Base-by-base conservation (phyloP, 2,113 vertebrate genomes). In the Proteles cristata region DNA sequence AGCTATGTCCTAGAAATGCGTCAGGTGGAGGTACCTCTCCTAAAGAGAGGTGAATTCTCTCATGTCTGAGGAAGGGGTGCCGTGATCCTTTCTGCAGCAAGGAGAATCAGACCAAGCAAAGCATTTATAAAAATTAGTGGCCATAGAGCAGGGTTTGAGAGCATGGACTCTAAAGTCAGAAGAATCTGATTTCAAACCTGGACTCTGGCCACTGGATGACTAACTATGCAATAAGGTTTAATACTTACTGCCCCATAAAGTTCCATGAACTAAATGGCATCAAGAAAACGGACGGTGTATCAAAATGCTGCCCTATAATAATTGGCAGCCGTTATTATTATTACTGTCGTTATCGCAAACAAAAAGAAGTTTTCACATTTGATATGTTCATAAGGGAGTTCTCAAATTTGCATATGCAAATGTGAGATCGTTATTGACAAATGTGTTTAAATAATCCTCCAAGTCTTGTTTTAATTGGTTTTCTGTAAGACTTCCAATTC, bases 391-490 rank as follows among this genome's bases (percentile, higher is more conserved):
- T 63, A 88, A 96, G 82, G 50, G 33, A 53, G 21, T 73, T 95
- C 96, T 91, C 55, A 84, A 17, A 92, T 97, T 84, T 96, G 79
- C 82, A 74, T 87, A 80, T 83, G 77, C 61, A 96, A 94, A 93
- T 96, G 0, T 53, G 43, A 80, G 43, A 63, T 23, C 10, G 8
- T 96, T 96, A 96, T 84, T 96, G 90, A 97, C 92, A 96, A 83
- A 89, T 69, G 2, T 93, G 53, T 83, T 94, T 79, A 94, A 95
- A 58, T 95, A 79, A 94, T 89, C 93, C 86, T 94, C 19, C 17
- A 94, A 69, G 63, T 95, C 43, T 89, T 97, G 26, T 95, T 93
- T 97, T 85, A 82, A 77, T 65, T 95, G 23, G 14, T 90, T 88
- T 97, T 81, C 66, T 71, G 4, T 73, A 88, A 95, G 71, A 91